phyloP scores from a whole-genome alignment of 1,140 invertebrate species.

The Berghia stephanieae region DNA sequence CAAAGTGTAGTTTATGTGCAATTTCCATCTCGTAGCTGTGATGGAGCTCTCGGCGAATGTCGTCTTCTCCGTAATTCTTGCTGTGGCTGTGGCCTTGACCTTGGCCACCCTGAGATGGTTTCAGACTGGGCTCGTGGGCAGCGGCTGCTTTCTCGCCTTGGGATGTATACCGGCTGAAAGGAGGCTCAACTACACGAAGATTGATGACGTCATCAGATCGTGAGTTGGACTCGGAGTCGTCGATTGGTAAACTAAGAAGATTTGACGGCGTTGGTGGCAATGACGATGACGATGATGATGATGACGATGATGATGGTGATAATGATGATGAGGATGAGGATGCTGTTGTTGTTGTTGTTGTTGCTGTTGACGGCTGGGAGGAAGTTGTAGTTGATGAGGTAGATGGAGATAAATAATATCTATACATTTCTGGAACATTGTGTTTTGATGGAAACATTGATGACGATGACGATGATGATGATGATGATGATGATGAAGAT shows the following conservation, averaged over 20 bases:
- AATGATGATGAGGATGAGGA: too few species aligned
- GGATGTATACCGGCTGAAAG: background rate
- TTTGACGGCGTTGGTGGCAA: slow-evolving; percentile 4
- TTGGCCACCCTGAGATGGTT: too few species aligned
- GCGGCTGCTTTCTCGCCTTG: background rate
- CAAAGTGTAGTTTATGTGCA: slow-evolving; percentile 43
- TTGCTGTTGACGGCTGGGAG: too few species aligned
- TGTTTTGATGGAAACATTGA: too few species aligned
- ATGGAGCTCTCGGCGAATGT: slow-evolving; percentile 18
- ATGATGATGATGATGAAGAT: background rate
- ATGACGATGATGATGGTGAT: background rate
- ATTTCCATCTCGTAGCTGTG: slow-evolving; percentile 30
- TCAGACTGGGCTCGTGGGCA: background rate
- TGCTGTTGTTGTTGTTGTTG: background rate
- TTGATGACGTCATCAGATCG: background rate
- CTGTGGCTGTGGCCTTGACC: background rate
- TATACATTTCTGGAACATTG: too few species aligned
- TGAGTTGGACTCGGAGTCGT: background rate
- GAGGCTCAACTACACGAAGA: background rate
- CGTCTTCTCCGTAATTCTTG: background rate
- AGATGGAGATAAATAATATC: too few species aligned
- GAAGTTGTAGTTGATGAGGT: too few species aligned
- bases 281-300: background rate
- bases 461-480: slow-evolving; percentile 4
- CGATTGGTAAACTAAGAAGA: background rate